Conservation (phyloP, 2,113 vertebrate genomes). For the Clarias batrachus region DNA sequence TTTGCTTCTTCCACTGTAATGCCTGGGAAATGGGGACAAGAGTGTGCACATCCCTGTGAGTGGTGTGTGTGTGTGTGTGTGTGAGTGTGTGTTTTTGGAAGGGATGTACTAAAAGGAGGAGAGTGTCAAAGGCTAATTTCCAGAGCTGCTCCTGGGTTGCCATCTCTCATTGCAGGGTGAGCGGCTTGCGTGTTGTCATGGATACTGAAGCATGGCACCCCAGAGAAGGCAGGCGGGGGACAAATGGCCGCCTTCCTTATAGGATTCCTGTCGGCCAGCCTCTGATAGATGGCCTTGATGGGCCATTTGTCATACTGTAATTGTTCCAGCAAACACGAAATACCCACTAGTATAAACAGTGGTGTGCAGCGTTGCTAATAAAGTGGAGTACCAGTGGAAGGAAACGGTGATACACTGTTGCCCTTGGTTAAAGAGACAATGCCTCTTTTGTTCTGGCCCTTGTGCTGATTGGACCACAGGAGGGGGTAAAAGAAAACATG, state of each 20-base stretch:
- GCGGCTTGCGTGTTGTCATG: constrained; percentile 91
- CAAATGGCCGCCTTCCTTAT: constrained; percentile 93
- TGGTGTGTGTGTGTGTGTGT: background rate
- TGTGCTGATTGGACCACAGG: constrained; percentile 66
- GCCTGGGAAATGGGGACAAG: background rate
- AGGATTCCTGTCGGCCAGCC: constrained; percentile 96
- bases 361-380: constrained; percentile 91
- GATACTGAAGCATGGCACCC: constrained; percentile 91
- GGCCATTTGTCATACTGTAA: constrained; percentile 99
- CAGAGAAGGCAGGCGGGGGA: constrained; percentile 87
- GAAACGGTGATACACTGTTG: constrained; percentile 88
- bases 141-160: constrained; percentile 68
- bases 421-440: constrained; percentile 86
- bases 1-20: background rate
- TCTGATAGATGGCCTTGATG: constrained; percentile 99
- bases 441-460: constrained; percentile 66
- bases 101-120: constrained; percentile 26
- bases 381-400: constrained; percentile 85
- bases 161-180: constrained; percentile 75
- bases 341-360: constrained; percentile 98
- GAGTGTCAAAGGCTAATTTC: constrained; percentile 79
- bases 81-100: background rate
- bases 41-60: background rate
- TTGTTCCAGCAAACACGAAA: constrained; percentile 99
- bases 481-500: constrained; percentile 48